phyloP scores from a whole-genome alignment of 2,888 invertebrate genomes.

The Salticus scenicus region DNA sequence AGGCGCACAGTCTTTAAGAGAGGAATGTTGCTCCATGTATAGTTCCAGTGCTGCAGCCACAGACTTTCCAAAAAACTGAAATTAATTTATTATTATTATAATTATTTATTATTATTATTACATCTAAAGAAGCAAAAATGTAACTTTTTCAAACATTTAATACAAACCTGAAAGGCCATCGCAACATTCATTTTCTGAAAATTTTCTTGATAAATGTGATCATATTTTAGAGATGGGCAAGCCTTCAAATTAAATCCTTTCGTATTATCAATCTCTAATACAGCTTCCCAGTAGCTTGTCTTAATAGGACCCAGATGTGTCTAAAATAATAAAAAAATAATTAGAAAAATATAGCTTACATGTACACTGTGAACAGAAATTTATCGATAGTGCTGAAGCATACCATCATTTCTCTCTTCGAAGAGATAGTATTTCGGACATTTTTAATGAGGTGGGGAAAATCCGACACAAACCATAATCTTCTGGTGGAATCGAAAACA shows the following conservation, averaged over 20 bases:
- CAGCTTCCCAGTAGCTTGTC: not conserved
- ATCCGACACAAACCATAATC: slow-evolving; percentile 17
- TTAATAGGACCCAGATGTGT: not conserved
- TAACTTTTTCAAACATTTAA: too few species aligned
- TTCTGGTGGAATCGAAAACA: not conserved
- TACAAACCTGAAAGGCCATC: too few species aligned
- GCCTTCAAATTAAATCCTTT: not conserved
- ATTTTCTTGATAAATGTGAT: not conserved
- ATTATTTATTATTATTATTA: too few species aligned
- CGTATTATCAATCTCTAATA: not conserved
- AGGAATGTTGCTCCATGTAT: too few species aligned
- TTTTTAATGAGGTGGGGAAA: slow-evolving; percentile 15
- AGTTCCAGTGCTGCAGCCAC: too few species aligned
- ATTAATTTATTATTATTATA: too few species aligned
- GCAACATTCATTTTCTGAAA: slow-evolving; percentile 8
- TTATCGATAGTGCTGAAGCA: not conserved
- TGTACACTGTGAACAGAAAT: not conserved
- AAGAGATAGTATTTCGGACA: not conserved
- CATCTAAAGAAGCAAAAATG: too few species aligned
- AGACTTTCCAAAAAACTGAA: too few species aligned
- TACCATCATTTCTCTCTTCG: not conserved
- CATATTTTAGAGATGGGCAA: not conserved
- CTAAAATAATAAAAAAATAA: not conserved
- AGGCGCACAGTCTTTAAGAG: too few species aligned
- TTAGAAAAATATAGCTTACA: not conserved